Evolutionary conservation across 2,888 invertebrate genomes (phyloP), one percentile per base, ranked within the genome.

Genomic region (Miltochrista miniata): DNA sequence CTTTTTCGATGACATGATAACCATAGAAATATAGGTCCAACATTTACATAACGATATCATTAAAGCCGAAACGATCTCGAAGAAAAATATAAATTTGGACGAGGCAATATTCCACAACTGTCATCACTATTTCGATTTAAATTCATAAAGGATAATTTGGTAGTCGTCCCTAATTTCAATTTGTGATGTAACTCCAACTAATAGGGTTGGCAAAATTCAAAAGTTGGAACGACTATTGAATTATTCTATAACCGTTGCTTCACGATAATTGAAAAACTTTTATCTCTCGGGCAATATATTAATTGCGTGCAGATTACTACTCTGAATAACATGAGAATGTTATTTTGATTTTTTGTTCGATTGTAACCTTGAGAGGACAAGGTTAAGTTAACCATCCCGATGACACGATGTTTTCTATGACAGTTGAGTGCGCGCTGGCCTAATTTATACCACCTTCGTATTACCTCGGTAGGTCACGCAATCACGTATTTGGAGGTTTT

Each of bases 1-100:
- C 68, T 68, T 66, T 47, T 68, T 70, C 64, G 64, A 56, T 68
- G 57, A 54, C 38, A 55, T 61, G 68, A 67, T 54, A 57, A 53
- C 55, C 48, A 34, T 52, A 56, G 56, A 70, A 74, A 75, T 71
- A 58, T 74, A 58, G 61, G 18, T 68, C 59, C 64, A 56, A 57
- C 64, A 76, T 77, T 65, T 76, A 67, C 76, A 76, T 76, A 76
- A 76, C 68, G 76, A 72, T 65, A 70, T 76, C 75, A 70, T 76
- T 76, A 77, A 61, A 56, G 58, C 55, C 61, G 43, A 47, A 52
- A 11, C 39, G 44, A 52, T 54, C 50, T 48, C 45, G 40, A 34
- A 50, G 41, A 59, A 54, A 60, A 58, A 59, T 58, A 61, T 54
- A 24, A 24, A 66, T 66, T 59, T 50, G 59, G 57, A 52, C 47